Evolutionary conservation across 1,140 invertebrate species (phyloP).

Genomic region (Drosophila fuyamai): DNA sequence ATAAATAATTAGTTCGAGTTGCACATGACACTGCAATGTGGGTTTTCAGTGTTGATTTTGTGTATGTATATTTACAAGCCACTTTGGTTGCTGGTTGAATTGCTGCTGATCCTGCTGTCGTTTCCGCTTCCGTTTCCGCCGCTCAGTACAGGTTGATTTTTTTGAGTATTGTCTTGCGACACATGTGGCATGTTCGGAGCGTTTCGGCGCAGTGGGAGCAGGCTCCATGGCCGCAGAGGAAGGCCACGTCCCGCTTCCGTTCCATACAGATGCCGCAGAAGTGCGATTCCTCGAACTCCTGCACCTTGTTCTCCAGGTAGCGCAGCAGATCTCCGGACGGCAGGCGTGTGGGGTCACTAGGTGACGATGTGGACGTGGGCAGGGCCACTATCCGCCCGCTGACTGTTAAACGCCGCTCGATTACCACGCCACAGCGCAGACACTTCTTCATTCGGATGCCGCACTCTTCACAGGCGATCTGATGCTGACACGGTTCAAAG

Average conservation of each 20-base stretch:
- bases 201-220: constrained; percentile 93
- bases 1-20: constrained; percentile 70
- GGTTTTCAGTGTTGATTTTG: constrained; percentile 20
- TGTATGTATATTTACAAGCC: constrained; percentile 76
- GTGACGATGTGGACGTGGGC: constrained; percentile 64
- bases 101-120: constrained; percentile 21
- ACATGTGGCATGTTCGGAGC: constrained; percentile 95
- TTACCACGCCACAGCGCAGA: constrained; percentile 88
- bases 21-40: constrained; percentile 45
- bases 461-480: constrained; percentile 91
- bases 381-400: constrained; percentile 55
- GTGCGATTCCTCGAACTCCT: constrained; percentile 94
- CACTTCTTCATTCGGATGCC: constrained; percentile 93
- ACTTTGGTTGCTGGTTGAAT: constrained; percentile 72
- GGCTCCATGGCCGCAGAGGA: constrained; percentile 95
- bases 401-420: constrained; percentile 86
- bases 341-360: constrained; percentile 84
- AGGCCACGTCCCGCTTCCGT: constrained; percentile 92
- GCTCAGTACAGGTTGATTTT: constrained; percentile 93
- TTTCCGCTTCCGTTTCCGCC: not conserved
- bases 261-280: constrained; percentile 93
- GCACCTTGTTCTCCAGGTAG: constrained; percentile 93
- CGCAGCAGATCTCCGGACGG: constrained; percentile 88
- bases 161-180: constrained; percentile 93
- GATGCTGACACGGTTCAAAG: constrained; percentile 90